phyloP scores from a whole-genome alignment of 2,797 vertebrate genomes.

The Onychomys torridus region DNA sequence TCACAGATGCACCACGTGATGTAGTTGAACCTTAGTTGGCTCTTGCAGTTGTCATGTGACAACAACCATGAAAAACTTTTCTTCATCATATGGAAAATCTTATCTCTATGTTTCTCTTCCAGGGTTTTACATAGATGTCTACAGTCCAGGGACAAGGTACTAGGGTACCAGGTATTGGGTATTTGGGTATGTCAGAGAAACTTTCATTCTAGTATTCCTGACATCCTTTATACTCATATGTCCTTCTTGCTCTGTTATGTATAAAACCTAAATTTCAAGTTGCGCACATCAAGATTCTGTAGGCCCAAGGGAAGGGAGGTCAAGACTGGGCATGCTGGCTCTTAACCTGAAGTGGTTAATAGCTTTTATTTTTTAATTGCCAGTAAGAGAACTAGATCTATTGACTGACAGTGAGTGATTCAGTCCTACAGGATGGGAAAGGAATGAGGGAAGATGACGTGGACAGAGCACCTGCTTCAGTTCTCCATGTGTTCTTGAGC shows the following conservation, averaged over 20 bases:
- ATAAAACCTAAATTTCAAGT: not conserved
- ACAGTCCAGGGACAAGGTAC: not conserved
- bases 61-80: not conserved
- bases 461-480: not conserved
- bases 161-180: not conserved
- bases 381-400: not conserved
- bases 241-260: not conserved
- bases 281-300: not conserved
- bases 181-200: not conserved
- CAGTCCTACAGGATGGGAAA: not conserved
- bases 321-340: not conserved
- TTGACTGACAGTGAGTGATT: not conserved
- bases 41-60: not conserved
- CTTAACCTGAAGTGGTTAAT: not conserved
- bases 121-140: not conserved
- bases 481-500: too few species aligned
- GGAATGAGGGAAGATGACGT: not conserved
- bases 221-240: not conserved
- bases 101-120: not conserved
- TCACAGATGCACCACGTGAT: not conserved
- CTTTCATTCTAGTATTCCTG: not conserved
- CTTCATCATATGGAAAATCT: not conserved
- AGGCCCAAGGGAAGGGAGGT: not conserved
- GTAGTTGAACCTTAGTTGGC: not conserved
- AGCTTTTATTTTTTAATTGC: not conserved